Conservation (phyloP, 1,140 invertebrate genomes). For the Stenopsyche tienmushanensis region DNA sequence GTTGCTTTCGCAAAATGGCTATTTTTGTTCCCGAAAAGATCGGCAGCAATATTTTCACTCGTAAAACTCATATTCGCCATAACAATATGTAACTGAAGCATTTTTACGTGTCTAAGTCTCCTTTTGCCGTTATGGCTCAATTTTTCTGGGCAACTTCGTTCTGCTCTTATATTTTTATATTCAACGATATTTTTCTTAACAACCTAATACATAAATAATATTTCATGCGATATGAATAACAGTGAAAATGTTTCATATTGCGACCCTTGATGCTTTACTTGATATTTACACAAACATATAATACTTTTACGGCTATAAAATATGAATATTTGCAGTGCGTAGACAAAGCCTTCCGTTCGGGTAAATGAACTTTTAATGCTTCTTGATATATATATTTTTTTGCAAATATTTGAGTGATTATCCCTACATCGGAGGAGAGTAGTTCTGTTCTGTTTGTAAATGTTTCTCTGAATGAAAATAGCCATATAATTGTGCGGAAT, state of each 20-base stretch:
- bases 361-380: too few relatives aligned
- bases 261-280: too few relatives aligned
- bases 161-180: not conserved
- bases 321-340: too few relatives aligned
- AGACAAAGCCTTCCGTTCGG: too few relatives aligned
- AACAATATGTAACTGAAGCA: slow-evolving; percentile 16
- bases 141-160: slow-evolving; percentile 10
- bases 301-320: too few relatives aligned
- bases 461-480: not conserved
- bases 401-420: too few relatives aligned
- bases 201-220: not conserved
- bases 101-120: slow-evolving; percentile 7
- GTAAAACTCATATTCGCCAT: slow-evolving; percentile 13
- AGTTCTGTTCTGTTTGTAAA: not conserved
- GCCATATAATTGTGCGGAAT: not conserved
- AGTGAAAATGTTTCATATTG: too few relatives aligned
- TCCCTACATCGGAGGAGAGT: too few relatives aligned
- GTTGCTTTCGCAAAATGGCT: not conserved
- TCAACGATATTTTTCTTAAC: not conserved
- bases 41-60: not conserved
- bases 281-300: too few relatives aligned
- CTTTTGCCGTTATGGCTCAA: slow-evolving; percentile 13
- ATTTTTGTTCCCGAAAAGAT: slow-evolving; percentile 2
- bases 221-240: not conserved
- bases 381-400: too few relatives aligned